phyloP scores from a whole-genome alignment of 2,888 invertebrate species.

The Halictus quadricinctus region DNA sequence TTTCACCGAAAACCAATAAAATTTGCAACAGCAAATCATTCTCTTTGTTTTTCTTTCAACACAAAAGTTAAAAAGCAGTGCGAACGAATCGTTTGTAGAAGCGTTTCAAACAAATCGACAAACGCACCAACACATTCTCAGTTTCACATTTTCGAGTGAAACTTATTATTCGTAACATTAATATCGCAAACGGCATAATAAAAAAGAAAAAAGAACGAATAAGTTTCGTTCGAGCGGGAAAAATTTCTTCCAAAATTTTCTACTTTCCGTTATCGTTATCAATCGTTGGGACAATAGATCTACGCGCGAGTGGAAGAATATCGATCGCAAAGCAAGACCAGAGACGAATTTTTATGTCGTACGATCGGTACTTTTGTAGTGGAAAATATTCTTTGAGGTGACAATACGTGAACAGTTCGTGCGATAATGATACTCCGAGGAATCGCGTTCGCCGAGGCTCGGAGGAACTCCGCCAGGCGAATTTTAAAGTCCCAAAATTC shows the following conservation, averaged over 20 bases:
- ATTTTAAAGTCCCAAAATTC: conserved; percentile 59
- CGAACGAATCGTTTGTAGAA: background rate
- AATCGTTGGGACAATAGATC: background rate
- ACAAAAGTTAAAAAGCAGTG: background rate
- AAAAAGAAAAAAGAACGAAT: background rate
- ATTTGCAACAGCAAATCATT: background rate
- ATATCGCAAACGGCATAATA: background rate
- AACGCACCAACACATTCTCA: background rate
- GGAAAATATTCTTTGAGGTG: conserved; percentile 40
- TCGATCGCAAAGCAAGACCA: background rate
- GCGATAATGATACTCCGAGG: conserved; percentile 59
- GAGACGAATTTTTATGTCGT: conserved; percentile 31
- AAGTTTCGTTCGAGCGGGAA: background rate
- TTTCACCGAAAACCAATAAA: conserved; percentile 4
- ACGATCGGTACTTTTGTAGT: conserved; percentile 14
- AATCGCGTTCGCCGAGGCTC: conserved; percentile 65
- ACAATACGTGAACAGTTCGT: conserved; percentile 15
- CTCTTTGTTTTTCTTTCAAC: background rate
- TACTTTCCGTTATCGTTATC: background rate
- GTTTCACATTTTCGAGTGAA: background rate
- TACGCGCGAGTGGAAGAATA: background rate
- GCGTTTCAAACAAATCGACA: background rate
- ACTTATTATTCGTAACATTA: background rate
- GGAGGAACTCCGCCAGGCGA: conserved; percentile 62
- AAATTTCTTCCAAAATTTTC: background rate